Conservation (phyloP, 2,888 invertebrate genomes). For the Pocota personata region DNA sequence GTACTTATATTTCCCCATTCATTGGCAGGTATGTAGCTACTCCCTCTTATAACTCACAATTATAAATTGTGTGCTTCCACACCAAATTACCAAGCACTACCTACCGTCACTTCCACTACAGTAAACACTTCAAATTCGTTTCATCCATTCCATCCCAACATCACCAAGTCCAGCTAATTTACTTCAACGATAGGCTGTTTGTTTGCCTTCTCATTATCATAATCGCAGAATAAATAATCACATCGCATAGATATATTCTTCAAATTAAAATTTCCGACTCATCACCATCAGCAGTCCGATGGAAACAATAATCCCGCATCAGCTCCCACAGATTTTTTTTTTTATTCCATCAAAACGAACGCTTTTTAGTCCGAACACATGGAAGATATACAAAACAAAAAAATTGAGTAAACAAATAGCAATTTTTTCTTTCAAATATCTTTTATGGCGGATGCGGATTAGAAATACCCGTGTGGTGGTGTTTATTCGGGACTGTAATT, state of each 20-base stretch:
- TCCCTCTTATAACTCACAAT: not conserved
- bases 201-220: slow-evolving; percentile 4
- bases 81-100: not conserved
- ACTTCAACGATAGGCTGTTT: not conserved
- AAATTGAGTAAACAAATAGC: not conserved
- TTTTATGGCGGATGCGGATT: not conserved
- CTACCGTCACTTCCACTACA: not conserved
- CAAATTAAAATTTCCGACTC: slow-evolving; percentile 26
- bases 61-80: not conserved
- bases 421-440: not conserved
- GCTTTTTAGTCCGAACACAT: not conserved
- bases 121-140: not conserved
- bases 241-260: not conserved
- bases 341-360: not conserved
- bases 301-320: not conserved
- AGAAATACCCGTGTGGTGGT: not conserved
- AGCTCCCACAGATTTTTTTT: not conserved
- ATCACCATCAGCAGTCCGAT: slow-evolving; percentile 36
- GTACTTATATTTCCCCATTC: no score
- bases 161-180: not conserved
- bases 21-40: no score
- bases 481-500: slow-evolving; percentile 19
- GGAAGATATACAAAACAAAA: not conserved
- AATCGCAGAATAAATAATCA: slow-evolving; percentile 6
- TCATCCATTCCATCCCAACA: not conserved